Evolutionary conservation across 2,113 vertebrate species (phyloP).

Genomic region (Datnioides undecimradiatus): DNA sequence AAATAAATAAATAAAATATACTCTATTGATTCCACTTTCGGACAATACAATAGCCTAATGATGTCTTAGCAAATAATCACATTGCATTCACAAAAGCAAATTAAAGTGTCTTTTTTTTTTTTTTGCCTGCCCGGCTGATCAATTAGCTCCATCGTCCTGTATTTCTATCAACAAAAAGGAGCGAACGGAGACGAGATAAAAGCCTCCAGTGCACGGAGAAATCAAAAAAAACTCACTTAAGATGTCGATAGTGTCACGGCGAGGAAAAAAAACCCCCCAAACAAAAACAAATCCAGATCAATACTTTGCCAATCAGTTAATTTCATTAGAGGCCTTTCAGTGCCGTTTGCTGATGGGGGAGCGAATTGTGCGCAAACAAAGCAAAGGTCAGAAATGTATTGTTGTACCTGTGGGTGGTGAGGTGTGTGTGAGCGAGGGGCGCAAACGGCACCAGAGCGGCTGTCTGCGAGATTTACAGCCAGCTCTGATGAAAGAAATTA

Average conservation of each 20-base stretch:
- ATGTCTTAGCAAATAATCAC: slow-evolving; percentile 63
- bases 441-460: slow-evolving; percentile 10
- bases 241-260: slow-evolving; percentile 82
- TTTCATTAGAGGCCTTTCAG: slow-evolving; percentile 81
- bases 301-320: slow-evolving; percentile 79
- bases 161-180: slow-evolving; percentile 61
- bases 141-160: slow-evolving; percentile 57
- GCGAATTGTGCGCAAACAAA: slow-evolving; percentile 78
- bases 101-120: slow-evolving; percentile 43
- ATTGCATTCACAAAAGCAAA: slow-evolving; percentile 55
- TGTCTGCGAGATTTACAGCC: slow-evolving; percentile 30
- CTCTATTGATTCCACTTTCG: slow-evolving; percentile 39
- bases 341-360: slow-evolving; percentile 75
- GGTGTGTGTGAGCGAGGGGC: slow-evolving; percentile 22
- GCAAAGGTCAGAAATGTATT: slow-evolving; percentile 80
- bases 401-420: slow-evolving; percentile 27
- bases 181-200: slow-evolving; percentile 73
- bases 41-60: slow-evolving; percentile 38
- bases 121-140: slow-evolving; percentile 38
- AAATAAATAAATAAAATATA: not conserved
- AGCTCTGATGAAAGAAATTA: slow-evolving; percentile 51
- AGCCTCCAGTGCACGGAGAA: slow-evolving; percentile 61
- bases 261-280: slow-evolving; percentile 66
- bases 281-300: slow-evolving; percentile 76
- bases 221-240: slow-evolving; percentile 82